Percentiles rank a stretch among this genome's conserved stretches.
These are phyloP conservation scores for Psilopogon haemacephalus DNA, from an alignment of 2,113 vertebrate genomes.

Conservation along the genomic window DNA sequence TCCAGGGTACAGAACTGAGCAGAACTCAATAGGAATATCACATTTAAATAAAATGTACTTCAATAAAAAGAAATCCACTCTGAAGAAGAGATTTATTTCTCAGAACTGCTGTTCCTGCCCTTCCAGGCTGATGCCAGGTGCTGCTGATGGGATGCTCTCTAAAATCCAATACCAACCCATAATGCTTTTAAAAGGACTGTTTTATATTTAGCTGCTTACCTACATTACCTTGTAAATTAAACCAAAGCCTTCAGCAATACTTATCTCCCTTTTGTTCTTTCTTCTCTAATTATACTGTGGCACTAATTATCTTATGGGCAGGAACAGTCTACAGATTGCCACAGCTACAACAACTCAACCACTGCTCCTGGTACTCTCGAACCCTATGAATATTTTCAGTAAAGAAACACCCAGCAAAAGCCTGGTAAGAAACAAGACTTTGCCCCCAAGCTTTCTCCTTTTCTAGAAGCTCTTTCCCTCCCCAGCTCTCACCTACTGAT, in stretches of 20 bases:
- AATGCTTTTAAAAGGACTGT: not conserved
- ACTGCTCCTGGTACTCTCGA: not conserved
- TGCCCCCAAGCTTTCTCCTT: not conserved
- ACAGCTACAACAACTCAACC: not conserved
- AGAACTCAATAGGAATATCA: not conserved
- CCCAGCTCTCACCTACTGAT: not conserved
- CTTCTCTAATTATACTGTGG: not conserved
- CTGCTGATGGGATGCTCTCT: not conserved
- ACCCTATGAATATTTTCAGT: not conserved
- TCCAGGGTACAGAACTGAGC: not conserved
- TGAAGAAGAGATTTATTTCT: not conserved
- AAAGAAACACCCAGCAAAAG: not conserved
- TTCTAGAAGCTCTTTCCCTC: not conserved
- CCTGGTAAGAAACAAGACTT: not conserved
- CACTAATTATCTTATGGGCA: slow-evolving; percentile 1
- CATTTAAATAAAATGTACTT: not conserved
- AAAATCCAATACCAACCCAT: not conserved
- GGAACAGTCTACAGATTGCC: not conserved
- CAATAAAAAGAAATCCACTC: not conserved
- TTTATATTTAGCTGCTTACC: slow-evolving; percentile 4
- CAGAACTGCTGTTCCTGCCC: not conserved
- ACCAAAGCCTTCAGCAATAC: not conserved
- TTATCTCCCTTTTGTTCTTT: slow-evolving; percentile 15
- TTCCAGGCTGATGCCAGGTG: not conserved
- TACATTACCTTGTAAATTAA: slow-evolving; percentile 1